Percentiles rank a stretch among this genome's conserved stretches.
Evolutionary conservation across 2,888 invertebrate genomes (phyloP).

Genomic region (Rhamphomyia laevipes): DNA sequence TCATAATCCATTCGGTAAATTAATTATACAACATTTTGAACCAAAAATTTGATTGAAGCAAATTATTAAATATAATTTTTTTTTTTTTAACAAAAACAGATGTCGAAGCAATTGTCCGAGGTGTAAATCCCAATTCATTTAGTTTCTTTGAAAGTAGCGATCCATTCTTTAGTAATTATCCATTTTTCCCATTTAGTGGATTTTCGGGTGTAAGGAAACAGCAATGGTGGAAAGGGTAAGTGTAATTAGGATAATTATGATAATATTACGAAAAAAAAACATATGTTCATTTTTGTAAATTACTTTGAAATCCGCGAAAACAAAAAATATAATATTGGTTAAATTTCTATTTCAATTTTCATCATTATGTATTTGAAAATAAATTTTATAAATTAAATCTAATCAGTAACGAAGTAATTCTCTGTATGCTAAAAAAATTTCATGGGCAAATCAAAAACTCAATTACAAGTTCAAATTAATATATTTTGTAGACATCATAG

Average conservation of each 20-base stretch:
- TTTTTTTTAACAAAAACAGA: conserved; percentile 24
- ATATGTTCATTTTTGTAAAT: no score
- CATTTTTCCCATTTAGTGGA: conserved; percentile 33
- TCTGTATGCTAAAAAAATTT: no score
- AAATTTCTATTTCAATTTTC: no score
- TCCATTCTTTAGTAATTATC: conserved; percentile 31
- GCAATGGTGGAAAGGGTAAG: conserved; percentile 37
- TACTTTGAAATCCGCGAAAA: no score
- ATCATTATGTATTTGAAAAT: no score
- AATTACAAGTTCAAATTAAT: background rate
- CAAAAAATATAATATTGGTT: no score
- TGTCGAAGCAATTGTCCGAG: conserved; percentile 27
- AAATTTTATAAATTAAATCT: no score
- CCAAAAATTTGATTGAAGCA: background rate
- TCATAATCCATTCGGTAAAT: conserved; percentile 1
- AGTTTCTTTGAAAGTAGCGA: conserved; percentile 31
- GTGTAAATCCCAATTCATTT: conserved; percentile 22
- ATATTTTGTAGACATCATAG: background rate
- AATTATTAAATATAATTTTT: background rate
- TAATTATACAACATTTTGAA: background rate
- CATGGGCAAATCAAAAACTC: background rate
- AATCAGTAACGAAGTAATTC: no score
- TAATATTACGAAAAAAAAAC: background rate
- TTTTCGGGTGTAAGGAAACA: conserved; percentile 24
- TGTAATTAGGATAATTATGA: background rate